Evolutionary conservation across 1,140 invertebrate species (phyloP).

Genomic region (Lepeophtheirus salmonis): DNA sequence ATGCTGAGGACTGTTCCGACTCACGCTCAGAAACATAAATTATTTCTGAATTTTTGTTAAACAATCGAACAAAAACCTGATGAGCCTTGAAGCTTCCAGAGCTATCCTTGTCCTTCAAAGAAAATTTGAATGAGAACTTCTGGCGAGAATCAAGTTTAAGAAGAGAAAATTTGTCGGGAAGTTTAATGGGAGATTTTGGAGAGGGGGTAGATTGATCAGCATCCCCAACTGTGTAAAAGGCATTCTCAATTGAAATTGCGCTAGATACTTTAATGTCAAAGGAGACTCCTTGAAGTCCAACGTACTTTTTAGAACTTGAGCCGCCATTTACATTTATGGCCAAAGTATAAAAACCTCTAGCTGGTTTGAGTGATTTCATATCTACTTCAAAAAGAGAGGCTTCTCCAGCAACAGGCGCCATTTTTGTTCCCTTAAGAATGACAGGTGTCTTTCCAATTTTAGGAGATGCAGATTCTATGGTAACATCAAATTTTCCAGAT

Average conservation of each 20-base stretch:
- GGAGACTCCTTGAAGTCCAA: constrained; percentile 26
- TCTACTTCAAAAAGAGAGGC: constrained; percentile 58
- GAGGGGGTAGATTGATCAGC: constrained; percentile 59
- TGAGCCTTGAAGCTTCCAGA: constrained; percentile 54
- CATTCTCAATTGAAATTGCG: neutral
- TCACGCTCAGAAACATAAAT: constrained; percentile 79
- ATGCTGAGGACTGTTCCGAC: constrained; percentile 54
- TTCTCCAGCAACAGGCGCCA: constrained; percentile 33
- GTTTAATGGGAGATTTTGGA: constrained; percentile 18
- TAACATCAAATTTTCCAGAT: constrained; percentile 40
- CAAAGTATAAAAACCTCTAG: constrained; percentile 62
- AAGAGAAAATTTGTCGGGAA: no score
- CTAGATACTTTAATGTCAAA: constrained; percentile 34
- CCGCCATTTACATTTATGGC: constrained; percentile 58
- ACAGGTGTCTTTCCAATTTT: constrained; percentile 46
- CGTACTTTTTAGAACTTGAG: constrained; percentile 29
- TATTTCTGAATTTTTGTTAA: constrained; percentile 51
- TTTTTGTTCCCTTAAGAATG: constrained; percentile 45
- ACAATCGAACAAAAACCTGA: constrained; percentile 74
- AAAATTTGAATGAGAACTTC: constrained; percentile 63
- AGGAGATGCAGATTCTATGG: constrained; percentile 51
- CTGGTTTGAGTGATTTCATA: constrained; percentile 53
- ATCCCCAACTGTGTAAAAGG: constrained; percentile 33
- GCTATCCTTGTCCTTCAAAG: constrained; percentile 48
- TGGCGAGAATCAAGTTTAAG: constrained; percentile 45